Percentiles rank a stretch among this genome's conserved stretches.
phyloP scores from a whole-genome alignment of 53 echinoderm and acorn worm genomes.

The Holothuria scabra region DNA sequence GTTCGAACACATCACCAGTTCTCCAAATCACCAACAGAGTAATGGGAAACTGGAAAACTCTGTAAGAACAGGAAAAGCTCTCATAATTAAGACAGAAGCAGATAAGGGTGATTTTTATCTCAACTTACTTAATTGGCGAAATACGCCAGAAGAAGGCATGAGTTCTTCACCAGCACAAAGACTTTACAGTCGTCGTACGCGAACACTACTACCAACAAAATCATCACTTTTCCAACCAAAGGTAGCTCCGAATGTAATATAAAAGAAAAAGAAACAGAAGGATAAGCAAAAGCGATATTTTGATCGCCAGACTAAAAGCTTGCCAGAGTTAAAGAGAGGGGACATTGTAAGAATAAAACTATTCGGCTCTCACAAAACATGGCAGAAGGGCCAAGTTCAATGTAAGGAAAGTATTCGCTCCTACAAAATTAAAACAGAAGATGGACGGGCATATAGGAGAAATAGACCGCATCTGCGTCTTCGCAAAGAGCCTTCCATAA shows the following conservation, averaged over 20 bases:
- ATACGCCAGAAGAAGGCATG: constrained; percentile 42
- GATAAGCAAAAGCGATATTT: constrained; percentile 48
- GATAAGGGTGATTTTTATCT: background rate
- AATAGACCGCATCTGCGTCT: background rate
- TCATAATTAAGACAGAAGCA: constrained; percentile 52
- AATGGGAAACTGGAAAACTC: constrained; percentile 64
- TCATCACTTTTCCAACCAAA: constrained; percentile 63
- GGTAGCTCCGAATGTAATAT: background rate
- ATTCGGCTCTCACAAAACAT: background rate
- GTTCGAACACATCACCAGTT: constrained; percentile 21
- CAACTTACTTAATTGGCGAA: constrained; percentile 29
- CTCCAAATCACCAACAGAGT: too few species aligned
- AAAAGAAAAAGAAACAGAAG: constrained; percentile 15
- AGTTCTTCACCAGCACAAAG: constrained; percentile 71
- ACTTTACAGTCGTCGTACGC: constrained; percentile 42
- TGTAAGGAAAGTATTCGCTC: constrained; percentile 49
- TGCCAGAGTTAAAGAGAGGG: too few species aligned
- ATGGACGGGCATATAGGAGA: background rate
- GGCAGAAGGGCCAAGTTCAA: constrained; percentile 51
- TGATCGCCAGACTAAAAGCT: constrained; percentile 43
- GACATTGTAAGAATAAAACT: constrained; percentile 2
- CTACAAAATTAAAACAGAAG: too few species aligned
- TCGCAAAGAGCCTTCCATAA: constrained; percentile 7
- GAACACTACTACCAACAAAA: constrained; percentile 53
- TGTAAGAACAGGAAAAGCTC: too few species aligned